phyloP scores from a whole-genome alignment of 2,797 vertebrate genomes.

The Artibeus jamaicensis region DNA sequence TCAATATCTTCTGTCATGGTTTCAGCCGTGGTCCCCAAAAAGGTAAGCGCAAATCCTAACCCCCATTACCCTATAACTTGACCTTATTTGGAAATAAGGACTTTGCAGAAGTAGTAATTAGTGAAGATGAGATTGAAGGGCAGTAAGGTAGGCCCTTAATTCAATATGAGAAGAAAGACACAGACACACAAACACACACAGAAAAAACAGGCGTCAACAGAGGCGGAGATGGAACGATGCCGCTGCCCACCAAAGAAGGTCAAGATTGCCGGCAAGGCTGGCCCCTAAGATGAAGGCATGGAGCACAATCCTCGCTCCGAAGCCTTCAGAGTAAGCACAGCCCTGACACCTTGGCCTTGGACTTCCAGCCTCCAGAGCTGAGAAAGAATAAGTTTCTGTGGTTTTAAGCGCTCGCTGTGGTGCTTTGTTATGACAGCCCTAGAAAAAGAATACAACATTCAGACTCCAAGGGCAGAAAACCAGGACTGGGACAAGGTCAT shows the following conservation, averaged over 20 bases:
- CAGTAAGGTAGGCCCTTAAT: neutral
- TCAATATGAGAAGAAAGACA: neutral
- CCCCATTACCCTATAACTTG: neutral
- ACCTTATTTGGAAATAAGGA: neutral
- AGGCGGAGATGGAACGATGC: neutral
- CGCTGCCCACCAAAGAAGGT: neutral
- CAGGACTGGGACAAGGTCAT: neutral
- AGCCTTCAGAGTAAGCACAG: neutral
- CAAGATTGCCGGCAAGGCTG: accelerated
- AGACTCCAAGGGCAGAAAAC: neutral
- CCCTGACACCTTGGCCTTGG: neutral
- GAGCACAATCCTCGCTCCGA: neutral
- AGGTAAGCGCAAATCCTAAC: neutral
- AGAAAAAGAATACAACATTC: neutral
- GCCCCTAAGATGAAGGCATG: neutral
- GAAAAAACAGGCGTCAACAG: accelerated
- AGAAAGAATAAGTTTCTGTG: neutral
- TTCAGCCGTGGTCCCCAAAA: neutral
- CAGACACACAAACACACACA: neutral
- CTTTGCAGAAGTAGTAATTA: neutral
- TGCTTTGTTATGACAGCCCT: neutral
- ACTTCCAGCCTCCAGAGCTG: neutral
- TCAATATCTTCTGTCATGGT: neutral
- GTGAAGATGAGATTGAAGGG: neutral
- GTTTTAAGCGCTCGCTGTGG: neutral